A percentile compares a stretch with the other conserved stretches of the same genome.
These are phyloP conservation scores for Dendrolimus punctatus DNA, from an alignment of 1,140 invertebrate species.

Conservation along the genomic window DNA sequence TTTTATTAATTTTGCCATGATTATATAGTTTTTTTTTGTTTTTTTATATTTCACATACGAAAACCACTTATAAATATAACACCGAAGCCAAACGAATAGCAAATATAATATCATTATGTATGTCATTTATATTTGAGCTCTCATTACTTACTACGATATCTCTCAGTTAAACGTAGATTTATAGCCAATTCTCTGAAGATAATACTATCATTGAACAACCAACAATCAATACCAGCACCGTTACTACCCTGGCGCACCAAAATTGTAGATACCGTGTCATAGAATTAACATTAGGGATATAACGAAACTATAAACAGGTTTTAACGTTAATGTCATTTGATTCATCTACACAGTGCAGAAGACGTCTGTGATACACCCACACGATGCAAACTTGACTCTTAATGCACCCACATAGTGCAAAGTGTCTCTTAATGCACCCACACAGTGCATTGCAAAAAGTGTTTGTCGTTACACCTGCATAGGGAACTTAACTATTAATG, in stretches of 20 bases:
- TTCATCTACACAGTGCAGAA: no score
- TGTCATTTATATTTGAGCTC: constrained; percentile 13
- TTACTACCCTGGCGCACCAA: constrained; percentile 31
- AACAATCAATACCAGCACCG: constrained; percentile 31
- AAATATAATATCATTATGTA: constrained; percentile 7
- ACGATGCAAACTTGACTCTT: no score
- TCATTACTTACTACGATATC: constrained; percentile 7
- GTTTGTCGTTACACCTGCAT: no score
- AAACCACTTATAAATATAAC: constrained; percentile 7
- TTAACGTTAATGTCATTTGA: no score
- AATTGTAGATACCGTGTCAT: not conserved
- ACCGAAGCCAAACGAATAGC: constrained; percentile 7
- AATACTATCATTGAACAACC: constrained; percentile 1
- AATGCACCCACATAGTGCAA: no score
- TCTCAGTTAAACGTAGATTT: not conserved
- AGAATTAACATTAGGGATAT: not conserved
- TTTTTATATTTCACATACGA: constrained; percentile 3
- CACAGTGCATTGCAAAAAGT: no score
- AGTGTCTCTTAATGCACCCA: no score
- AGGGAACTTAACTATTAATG: no score
- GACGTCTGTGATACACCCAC: no score
- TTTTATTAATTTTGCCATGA: constrained; percentile 4
- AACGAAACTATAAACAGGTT: no score
- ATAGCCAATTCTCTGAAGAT: not conserved
- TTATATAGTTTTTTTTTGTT: not conserved